phyloP scores from a whole-genome alignment of 2,888 invertebrate genomes.

The Psococerastis gibbosa region DNA sequence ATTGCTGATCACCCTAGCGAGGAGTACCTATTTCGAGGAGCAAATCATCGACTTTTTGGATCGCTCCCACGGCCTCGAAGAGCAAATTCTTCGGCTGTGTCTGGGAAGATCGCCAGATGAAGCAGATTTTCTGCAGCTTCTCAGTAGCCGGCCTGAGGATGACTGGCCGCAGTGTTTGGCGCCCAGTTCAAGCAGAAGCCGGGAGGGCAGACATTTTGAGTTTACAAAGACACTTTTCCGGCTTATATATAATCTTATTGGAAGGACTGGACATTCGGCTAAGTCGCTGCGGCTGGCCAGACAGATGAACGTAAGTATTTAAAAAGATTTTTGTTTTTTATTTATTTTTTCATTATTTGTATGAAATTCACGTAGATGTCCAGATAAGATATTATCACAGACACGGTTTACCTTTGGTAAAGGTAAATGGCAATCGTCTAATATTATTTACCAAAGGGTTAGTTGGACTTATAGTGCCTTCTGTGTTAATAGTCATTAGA shows the following conservation, averaged over 20 bases:
- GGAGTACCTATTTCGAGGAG: not conserved
- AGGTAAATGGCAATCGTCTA: no score
- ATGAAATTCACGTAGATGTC: no score
- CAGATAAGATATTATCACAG: no score
- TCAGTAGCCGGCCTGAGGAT: not conserved
- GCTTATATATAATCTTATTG: conserved; percentile 1
- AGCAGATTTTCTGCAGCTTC: not conserved
- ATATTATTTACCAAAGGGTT: no score
- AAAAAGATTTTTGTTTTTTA: not conserved
- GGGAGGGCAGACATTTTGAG: conserved; percentile 3
- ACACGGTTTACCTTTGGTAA: no score
- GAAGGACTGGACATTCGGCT: conserved; percentile 8
- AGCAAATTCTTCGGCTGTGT: not conserved
- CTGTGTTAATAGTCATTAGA: no score
- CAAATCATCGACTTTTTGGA: not conserved
- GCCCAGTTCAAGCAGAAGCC: not conserved
- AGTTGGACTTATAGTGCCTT: no score
- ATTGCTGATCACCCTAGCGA: not conserved
- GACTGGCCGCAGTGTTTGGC: not conserved
- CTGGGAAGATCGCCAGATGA: not conserved
- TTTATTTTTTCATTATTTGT: no score
- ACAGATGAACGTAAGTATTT: conserved; percentile 8
- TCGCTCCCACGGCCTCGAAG: not conserved
- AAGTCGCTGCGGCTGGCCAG: conserved; percentile 6
- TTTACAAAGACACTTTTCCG: not conserved